phyloP scores from a whole-genome alignment of 2,797 vertebrate species.

The Poecile montanus region DNA sequence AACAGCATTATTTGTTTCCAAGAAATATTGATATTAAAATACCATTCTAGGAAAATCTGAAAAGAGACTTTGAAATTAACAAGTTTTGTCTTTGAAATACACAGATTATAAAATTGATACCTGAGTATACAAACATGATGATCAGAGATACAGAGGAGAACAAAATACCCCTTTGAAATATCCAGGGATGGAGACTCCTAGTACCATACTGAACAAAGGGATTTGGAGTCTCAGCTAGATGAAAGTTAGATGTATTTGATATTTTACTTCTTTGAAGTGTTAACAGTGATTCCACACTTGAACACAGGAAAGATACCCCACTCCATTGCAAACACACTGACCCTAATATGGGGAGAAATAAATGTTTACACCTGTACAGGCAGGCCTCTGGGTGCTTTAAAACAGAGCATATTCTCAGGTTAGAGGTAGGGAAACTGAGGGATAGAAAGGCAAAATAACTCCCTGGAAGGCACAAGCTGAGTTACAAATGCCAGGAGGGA shows the following conservation, averaged over 20 bases:
- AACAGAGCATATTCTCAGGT: background rate
- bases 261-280: background rate
- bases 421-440: background rate
- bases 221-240: background rate
- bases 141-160: background rate
- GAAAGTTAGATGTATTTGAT: background rate
- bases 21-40: conserved; percentile 15
- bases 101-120: background rate
- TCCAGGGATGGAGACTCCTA: background rate
- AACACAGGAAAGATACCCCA: background rate
- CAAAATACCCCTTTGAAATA: background rate
- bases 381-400: background rate
- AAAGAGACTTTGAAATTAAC: background rate
- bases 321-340: background rate
- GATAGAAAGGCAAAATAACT: background rate
- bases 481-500: background rate
- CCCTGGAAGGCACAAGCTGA: background rate
- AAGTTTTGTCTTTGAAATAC: background rate
- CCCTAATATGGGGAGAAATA: background rate
- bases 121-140: background rate
- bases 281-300: background rate
- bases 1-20: conserved; percentile 32
- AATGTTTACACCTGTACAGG: background rate
- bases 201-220: background rate
- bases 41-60: background rate